phyloP scores from a whole-genome alignment of 2,113 vertebrate genomes.

The Micronycteris hirsuta region DNA sequence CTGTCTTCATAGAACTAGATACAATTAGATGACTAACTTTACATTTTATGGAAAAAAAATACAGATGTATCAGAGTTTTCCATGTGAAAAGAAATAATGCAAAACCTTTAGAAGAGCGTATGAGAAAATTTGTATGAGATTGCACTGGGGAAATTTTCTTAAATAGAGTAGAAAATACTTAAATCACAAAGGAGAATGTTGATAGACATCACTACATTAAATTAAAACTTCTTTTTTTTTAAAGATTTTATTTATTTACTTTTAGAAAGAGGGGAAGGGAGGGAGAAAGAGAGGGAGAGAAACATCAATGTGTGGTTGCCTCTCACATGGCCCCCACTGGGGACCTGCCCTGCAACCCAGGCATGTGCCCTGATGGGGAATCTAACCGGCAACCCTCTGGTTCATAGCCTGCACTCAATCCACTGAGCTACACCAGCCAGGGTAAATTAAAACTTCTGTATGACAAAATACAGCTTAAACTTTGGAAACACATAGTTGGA shows the following conservation, averaged over 20 bases:
- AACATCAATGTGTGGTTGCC: too few relatives aligned
- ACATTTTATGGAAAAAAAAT: neutral
- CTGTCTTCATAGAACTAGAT: neutral
- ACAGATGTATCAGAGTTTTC: neutral
- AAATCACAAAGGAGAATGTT: neutral
- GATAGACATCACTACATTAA: neutral
- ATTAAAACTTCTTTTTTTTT: neutral
- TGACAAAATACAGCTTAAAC: neutral
- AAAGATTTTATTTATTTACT: too few relatives aligned
- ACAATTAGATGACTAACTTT: neutral
- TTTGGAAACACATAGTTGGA: neutral
- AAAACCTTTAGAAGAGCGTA: neutral
- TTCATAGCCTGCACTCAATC: too few relatives aligned
- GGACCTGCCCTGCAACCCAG: too few relatives aligned
- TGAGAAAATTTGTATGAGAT: too few relatives aligned
- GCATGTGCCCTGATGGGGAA: too few relatives aligned
- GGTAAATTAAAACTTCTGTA: neutral
- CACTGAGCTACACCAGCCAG: too few relatives aligned
- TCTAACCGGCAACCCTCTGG: too few relatives aligned
- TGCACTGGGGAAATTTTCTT: neutral
- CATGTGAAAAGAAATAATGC: neutral
- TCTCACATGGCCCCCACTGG: too few relatives aligned
- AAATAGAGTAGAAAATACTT: neutral
- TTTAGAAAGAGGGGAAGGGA: too few relatives aligned
- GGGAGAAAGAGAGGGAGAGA: too few relatives aligned